Conservation (phyloP, 2,888 invertebrate genomes). For the Sericinus montela region DNA sequence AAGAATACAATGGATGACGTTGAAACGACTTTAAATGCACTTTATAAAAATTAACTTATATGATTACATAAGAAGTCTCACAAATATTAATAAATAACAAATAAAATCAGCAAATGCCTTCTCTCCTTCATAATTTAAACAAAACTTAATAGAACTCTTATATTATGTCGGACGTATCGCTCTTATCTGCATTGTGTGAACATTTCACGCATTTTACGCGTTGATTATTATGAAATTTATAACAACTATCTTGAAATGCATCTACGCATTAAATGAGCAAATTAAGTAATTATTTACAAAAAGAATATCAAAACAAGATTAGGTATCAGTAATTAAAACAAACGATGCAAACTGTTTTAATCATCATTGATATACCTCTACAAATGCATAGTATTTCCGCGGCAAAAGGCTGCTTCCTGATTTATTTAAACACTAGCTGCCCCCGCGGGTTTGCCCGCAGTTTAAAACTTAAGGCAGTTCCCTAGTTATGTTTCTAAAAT, state of each 20-base stretch:
- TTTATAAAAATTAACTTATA: background rate
- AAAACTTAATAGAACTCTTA: background rate
- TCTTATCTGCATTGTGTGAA: conserved; percentile 5
- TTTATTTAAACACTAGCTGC: too few relatives aligned
- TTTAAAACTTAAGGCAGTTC: too few relatives aligned
- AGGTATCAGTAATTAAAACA: too few relatives aligned
- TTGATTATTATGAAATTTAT: background rate
- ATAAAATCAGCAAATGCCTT: background rate
- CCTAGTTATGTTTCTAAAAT: too few relatives aligned
- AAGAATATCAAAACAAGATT: too few relatives aligned
- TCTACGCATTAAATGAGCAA: conserved; percentile 5
- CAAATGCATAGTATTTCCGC: too few relatives aligned
- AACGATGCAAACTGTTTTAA: too few relatives aligned
- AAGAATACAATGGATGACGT: background rate
- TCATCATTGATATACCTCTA: too few relatives aligned
- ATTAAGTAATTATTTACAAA: background rate
- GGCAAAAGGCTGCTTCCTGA: too few relatives aligned
- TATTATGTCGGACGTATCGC: conserved; percentile 2
- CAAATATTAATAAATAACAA: too few relatives aligned
- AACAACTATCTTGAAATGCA: conserved; percentile 2
- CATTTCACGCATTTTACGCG: conserved; percentile 14
- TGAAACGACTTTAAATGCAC: background rate
- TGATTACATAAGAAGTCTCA: too few relatives aligned
- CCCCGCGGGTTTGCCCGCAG: too few relatives aligned
- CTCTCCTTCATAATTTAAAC: background rate